Percentiles rank a stretch among this genome's conserved stretches.
Evolutionary conservation across 92 coral and sea anemone genomes (phyloP).

Genomic region (Scolanthus callimorphus): DNA sequence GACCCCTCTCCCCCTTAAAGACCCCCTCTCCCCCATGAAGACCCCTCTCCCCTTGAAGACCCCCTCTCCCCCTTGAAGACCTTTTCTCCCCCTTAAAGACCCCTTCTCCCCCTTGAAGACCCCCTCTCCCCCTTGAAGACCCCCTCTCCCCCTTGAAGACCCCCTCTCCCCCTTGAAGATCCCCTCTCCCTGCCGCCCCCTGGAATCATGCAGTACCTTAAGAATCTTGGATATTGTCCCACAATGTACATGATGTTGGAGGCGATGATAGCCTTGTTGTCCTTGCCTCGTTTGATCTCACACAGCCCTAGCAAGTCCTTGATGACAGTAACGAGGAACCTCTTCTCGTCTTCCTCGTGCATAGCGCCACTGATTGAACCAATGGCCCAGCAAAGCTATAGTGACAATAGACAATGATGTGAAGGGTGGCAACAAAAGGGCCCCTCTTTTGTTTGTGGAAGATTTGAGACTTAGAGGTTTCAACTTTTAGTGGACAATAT

Average conservation of each 20-base stretch:
- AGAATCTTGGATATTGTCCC: slow-evolving; percentile 96
- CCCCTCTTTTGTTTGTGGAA: background rate
- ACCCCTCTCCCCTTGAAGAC: too few relatives aligned
- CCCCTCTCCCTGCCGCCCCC: too few relatives aligned
- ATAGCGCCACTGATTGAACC: slow-evolving; percentile 99
- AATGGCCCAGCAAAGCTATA: slow-evolving; percentile 98
- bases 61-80: too few relatives aligned
- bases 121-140: too few relatives aligned
- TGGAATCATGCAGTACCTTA: slow-evolving; percentile 70
- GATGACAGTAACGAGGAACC: slow-evolving; percentile 95
- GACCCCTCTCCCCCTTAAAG: too few relatives aligned
- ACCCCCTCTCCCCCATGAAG: background rate
- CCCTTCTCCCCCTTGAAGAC: too few relatives aligned
- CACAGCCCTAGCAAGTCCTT: slow-evolving; percentile 98
- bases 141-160: too few relatives aligned
- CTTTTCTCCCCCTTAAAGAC: too few relatives aligned
- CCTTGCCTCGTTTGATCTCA: slow-evolving; percentile 99
- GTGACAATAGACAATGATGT: too few relatives aligned
- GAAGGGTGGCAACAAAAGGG: background rate
- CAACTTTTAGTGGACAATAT: too few relatives aligned
- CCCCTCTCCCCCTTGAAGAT: too few relatives aligned
- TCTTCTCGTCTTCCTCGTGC: slow-evolving; percentile 99
- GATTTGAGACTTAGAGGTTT: too few relatives aligned
- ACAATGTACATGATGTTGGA: slow-evolving; percentile 99
- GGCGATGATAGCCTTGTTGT: slow-evolving; percentile 98